Percentiles rank a stretch among this genome's conserved stretches.
Conservation (phyloP, 2,113 vertebrate species). For the Rhinolophus ferrumequinum region DNA sequence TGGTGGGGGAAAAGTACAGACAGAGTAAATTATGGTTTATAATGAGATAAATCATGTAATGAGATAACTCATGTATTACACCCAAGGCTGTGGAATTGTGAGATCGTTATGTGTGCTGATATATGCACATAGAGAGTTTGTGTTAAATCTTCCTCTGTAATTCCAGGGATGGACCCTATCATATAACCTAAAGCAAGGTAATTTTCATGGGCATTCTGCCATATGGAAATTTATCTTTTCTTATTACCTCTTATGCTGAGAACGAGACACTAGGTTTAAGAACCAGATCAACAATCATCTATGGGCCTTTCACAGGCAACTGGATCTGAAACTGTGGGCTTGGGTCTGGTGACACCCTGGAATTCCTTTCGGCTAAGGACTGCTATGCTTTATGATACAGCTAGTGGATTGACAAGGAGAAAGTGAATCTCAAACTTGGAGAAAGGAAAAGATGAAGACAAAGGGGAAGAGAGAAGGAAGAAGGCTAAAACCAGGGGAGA, state of each 20-base stretch:
- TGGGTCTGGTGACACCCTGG: background rate
- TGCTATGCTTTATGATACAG: background rate
- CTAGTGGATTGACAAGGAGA: background rate
- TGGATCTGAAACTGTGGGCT: background rate
- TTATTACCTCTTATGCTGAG: background rate
- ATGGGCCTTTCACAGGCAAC: background rate
- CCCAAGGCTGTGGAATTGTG: background rate
- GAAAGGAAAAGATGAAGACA: background rate
- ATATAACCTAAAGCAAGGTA: background rate
- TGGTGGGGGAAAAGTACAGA: background rate
- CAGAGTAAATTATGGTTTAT: background rate
- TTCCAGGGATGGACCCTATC: background rate
- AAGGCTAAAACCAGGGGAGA: background rate
- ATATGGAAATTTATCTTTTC: background rate
- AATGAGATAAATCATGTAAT: background rate
- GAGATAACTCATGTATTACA: background rate
- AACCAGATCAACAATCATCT: background rate
- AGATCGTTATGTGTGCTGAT: background rate
- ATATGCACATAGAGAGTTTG: background rate
- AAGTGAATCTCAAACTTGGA: background rate
- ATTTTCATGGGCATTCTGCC: background rate
- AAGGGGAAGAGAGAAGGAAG: background rate
- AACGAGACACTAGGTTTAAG: background rate
- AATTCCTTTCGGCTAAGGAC: background rate
- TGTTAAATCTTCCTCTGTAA: background rate